phyloP scores from a whole-genome alignment of 2,888 invertebrate genomes.

The Diarsia dahlii region DNA sequence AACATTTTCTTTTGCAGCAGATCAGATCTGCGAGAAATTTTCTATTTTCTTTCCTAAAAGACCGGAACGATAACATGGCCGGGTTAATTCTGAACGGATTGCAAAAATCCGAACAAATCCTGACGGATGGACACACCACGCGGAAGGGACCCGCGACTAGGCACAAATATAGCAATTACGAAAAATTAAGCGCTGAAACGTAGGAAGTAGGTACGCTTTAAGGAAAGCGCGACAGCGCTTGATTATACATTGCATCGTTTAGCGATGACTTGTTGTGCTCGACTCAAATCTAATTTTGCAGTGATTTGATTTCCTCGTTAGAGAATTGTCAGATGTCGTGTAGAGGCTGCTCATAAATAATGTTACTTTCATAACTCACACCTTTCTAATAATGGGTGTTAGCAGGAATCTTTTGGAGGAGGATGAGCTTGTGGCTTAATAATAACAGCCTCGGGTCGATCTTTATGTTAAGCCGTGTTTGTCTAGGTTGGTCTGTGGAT shows the following conservation, averaged over 20 bases:
- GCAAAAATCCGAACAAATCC: not conserved
- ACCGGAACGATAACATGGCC: not conserved
- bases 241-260: slow-evolving; percentile 52
- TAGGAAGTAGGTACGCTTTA: slow-evolving; percentile 24
- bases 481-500: no score
- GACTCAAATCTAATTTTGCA: slow-evolving; percentile 21
- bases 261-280: slow-evolving; percentile 46
- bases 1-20: no score
- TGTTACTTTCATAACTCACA: not conserved
- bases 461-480: no score
- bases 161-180: slow-evolving; percentile 65
- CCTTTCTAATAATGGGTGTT: not conserved
- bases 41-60: no score
- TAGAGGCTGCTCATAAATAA: not conserved
- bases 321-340: not conserved
- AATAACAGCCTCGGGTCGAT: no score
- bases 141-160: slow-evolving; percentile 30
- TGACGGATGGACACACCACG: not conserved
- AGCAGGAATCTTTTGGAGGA: not conserved
- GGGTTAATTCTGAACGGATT: not conserved
- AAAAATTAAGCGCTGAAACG: slow-evolving; percentile 59
- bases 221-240: slow-evolving; percentile 36
- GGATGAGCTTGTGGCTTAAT: no score
- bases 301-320: slow-evolving; percentile 29
- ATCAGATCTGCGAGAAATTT: no score